These are phyloP conservation scores for Vulpes vulpes DNA, from an alignment of 2,113 vertebrate species.

Conservation along the genomic window DNA sequence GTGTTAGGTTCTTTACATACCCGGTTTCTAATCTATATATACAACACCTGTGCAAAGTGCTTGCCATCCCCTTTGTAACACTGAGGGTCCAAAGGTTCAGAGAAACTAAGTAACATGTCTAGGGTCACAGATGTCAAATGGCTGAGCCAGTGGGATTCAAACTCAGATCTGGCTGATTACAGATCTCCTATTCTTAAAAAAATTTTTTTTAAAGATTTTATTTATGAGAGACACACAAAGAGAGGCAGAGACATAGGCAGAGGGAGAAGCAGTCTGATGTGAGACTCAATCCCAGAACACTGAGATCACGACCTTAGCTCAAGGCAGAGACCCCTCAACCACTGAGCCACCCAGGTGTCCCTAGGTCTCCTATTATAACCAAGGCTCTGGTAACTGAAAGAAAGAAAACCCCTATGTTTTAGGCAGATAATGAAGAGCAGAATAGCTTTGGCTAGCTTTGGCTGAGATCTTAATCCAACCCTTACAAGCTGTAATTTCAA, in stretches of 20 bases:
- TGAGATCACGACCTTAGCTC: too few relatives aligned
- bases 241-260: too few relatives aligned
- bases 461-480: neutral
- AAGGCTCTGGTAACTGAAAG: neutral
- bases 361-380: neutral
- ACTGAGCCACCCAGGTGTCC: too few relatives aligned
- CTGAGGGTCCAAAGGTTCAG: neutral
- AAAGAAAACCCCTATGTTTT: neutral
- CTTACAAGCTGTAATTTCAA: slow-evolving; percentile 6
- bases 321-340: too few relatives aligned
- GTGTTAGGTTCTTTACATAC: neutral
- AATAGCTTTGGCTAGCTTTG: neutral
- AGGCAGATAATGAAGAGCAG: slow-evolving; percentile 32
- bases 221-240: too few relatives aligned
- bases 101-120: neutral
- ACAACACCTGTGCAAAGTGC: neutral
- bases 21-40: neutral
- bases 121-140: neutral
- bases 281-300: too few relatives aligned
- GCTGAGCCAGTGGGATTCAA: neutral
- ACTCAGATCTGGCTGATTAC: neutral
- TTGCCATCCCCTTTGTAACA: neutral
- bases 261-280: too few relatives aligned
- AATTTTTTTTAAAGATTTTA: too few relatives aligned
- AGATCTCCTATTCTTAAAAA: neutral